Evolutionary conservation across 2,888 invertebrate genomes (phyloP), one percentile per base, ranked within the genome.

Genomic region (Acrobeloides nanus): DNA sequence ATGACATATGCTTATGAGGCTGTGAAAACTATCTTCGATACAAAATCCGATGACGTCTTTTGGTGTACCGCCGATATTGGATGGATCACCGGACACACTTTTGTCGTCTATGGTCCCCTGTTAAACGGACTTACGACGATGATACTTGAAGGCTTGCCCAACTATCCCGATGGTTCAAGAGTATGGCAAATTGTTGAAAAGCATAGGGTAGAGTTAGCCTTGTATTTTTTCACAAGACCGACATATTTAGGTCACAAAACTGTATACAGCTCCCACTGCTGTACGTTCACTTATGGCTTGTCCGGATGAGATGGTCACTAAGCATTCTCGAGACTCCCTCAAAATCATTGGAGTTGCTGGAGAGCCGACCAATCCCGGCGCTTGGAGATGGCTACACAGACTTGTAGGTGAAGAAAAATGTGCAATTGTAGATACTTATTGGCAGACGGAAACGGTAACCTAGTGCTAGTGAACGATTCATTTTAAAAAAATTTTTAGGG

Each of bases 251-350:
- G 77, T 95, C 20, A 84, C 82, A 38, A 92, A 92, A 77, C 90
- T 97, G 77, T 97, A 97, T 78, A 97, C 95, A 0, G 93, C 97
- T 0, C 97, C 97, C 0, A 97, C 97, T 3, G 95, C 93, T 15
- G 88, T 97, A 54, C 81, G 97, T 53, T 84, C 93, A 1, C 81
- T 99, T 21, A 92, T 90, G 88, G 90, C 89, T 74, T 89, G 84
- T 71, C 90, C 89, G 0, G 87, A 92, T 59, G 83, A 82, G 15
- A 81, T 83, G 47, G 88, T 93, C 1, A 83, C 82, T 60, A 86
- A 82, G 80, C 81, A 74, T 68, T 78, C 83, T 66, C 70, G 84
- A 51, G 78, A 80, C 26, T 54, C 61, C 12, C 77, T 84, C 48
- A 82, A 85, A 74, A 83, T 97, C 18, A 79, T 97, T 62, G 97